phyloP scores from a whole-genome alignment of 1,140 invertebrate species.

The Ceratosolen fusciceps region DNA sequence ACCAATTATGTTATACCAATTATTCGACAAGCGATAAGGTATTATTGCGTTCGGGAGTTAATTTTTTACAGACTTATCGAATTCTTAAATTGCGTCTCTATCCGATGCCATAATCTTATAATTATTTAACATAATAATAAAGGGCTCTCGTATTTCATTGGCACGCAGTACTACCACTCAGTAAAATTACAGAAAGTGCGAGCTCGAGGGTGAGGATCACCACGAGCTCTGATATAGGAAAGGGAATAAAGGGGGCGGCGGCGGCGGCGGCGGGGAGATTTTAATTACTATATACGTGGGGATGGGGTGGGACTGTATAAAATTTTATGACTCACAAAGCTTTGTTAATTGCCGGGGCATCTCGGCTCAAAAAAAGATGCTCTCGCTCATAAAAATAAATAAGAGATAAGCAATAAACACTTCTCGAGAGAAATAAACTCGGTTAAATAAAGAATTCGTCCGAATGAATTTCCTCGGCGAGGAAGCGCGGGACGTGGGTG shows the following conservation, averaged over 20 bases:
- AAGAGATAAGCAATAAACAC: background rate
- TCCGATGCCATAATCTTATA: background rate
- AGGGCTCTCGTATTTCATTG: background rate
- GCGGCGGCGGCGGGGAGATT: background rate
- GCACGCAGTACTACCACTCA: background rate
- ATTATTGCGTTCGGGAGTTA: too few species aligned
- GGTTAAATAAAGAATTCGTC: background rate
- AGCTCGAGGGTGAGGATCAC: background rate
- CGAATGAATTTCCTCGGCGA: background rate
- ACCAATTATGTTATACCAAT: too few species aligned
- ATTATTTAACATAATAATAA: background rate
- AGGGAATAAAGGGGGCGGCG: background rate
- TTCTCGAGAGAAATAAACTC: background rate
- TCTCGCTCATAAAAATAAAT: background rate
- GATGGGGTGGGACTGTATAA: background rate
- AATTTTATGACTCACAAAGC: constrained; percentile 9
- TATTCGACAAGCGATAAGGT: too few species aligned
- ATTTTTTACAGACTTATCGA: too few species aligned
- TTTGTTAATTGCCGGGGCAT: background rate
- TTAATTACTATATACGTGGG: background rate
- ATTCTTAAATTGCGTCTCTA: background rate
- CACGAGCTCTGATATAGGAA: too few species aligned
- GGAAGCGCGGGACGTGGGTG: too few species aligned
- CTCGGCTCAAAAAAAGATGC: background rate
- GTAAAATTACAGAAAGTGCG: background rate